Base-by-base conservation (phyloP, 2,797 vertebrate species). In the Pterois miles region DNA sequence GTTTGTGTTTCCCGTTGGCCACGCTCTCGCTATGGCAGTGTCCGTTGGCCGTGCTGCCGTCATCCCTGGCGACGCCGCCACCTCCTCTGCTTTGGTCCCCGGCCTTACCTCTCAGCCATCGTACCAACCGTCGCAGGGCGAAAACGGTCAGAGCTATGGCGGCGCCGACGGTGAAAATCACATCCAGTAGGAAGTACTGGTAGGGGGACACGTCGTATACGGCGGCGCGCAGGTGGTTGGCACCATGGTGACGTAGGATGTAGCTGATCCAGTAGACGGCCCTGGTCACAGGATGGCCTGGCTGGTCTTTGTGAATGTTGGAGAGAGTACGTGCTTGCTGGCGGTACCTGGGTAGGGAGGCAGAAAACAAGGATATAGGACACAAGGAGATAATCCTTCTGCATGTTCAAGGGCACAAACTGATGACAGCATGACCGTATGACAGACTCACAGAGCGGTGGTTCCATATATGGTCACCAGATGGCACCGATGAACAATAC, bases 201-300 rank as follows among this genome's bases (percentile, higher is more conserved):
- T 96, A 96, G 4, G 94, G 94, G 83, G 97, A 96, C 80, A 99
- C 96, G 22, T 94, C 93, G 71, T 99, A 96, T 54, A 99, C 97
- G 12, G 97, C 94, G 0, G 98, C 96, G 79, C 97, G 98, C 46
- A 99, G 95, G 93, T 99, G 98, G 43, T 95, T 92, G 33, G 97
- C 98, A 66, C 98, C 98, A 0, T 96, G 90, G 92, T 99, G 97
- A 62, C 98, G 97, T 53, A 99, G 96, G 72, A 99, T 95, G 89
- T 99, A 99, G 90, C 95, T 94, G 78, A 99, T 98, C 98, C 98
- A 99, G 90, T 98, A 99, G n/a, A 96, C 93, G 2, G 98, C 98
- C 69, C 98, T 95, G 80, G 93, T 96, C 75, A 99, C 97, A 0
- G 98, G 98, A 84, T 99, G 98, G 13, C 96, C 97, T 0, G 98